These are phyloP conservation scores for Recurvirostra avosetta DNA, from an alignment of 2,113 vertebrate species.

Conservation along the genomic window DNA sequence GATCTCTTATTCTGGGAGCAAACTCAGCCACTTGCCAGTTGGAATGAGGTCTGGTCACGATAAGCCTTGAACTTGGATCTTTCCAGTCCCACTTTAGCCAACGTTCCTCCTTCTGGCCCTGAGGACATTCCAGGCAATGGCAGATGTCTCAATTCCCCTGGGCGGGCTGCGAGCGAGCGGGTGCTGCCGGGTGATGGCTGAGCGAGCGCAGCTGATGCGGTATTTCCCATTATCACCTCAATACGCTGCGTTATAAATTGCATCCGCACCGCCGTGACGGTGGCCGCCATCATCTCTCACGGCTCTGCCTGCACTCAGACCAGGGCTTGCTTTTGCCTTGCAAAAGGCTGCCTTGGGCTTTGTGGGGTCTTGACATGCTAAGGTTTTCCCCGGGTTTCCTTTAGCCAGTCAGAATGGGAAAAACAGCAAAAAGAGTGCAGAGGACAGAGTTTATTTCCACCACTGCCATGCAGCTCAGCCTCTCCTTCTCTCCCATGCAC, in stretches of 20 bases:
- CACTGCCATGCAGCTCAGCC: background rate
- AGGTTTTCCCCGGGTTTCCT: background rate
- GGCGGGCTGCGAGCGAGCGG: rapidly evolving
- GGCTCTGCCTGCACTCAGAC: rapidly evolving
- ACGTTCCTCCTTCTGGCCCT: background rate
- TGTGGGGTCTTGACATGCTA: background rate
- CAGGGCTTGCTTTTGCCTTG: background rate
- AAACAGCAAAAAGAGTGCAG: background rate
- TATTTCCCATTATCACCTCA: background rate
- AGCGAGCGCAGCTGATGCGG: background rate
- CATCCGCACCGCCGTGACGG: rapidly evolving
- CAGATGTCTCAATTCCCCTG: background rate
- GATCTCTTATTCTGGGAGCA: background rate
- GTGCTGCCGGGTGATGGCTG: background rate
- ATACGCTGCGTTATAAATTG: background rate
- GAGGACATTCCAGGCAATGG: background rate
- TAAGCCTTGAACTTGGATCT: background rate
- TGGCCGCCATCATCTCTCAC: rapidly evolving
- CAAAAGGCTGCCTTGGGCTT: background rate
- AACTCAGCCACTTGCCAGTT: background rate
- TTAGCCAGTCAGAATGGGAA: background rate
- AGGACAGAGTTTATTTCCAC: background rate
- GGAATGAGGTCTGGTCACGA: background rate
- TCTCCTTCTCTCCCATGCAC: background rate
- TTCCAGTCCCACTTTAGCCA: background rate